Evolutionary conservation across 2,113 vertebrate species (phyloP), one percentile per base, ranked within the genome.

Genomic region (Ploceus nigricollis): DNA sequence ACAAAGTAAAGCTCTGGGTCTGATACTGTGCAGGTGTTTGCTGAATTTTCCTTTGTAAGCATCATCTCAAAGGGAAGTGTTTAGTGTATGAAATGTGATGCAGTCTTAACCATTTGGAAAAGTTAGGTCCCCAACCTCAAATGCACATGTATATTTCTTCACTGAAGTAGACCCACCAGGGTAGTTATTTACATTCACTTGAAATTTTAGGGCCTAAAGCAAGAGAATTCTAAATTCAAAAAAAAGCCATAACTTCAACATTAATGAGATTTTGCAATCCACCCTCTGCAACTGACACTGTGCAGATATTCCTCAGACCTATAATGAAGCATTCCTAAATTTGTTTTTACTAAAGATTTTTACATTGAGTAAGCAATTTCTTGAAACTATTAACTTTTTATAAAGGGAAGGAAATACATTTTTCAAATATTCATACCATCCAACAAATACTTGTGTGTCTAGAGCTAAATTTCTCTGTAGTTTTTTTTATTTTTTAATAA

Each of bases 311-410:
- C 28, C 57, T 96, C 82, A 93, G 50, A 47, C 63, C 44, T 69
- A 6, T 65, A 85, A 84, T 51, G 42, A 90, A 82, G 14, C 31
- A 37, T 50, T 58, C 24, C 37, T 80, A 71, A 82, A 92, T 75
- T 87, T 84, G 56, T 10, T 89, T 94, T 87, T 84, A 31, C 51
- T 76, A 15, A 84, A 89, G 31, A 30, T 53, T 94, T 96, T 95
- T 94, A 84, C 69, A 53, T 76, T 71, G 56, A 92, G 72, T 94
- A 94, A 91, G 89, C 87, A 89, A 60, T 89, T 96, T 87, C 69
- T 93, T 64, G 42, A 69, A 44, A 25, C 56, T 35, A 44, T 96
- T 87, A 96, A 93, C 35, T 81, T 96, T 93, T 91, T 78, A 82
- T 96, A 56, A 95, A 78, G 81, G 54, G 60, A 94, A 87, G 64